Base-by-base conservation (phyloP, 2,113 vertebrate species). In the Sceloporus tristichus region DNA sequence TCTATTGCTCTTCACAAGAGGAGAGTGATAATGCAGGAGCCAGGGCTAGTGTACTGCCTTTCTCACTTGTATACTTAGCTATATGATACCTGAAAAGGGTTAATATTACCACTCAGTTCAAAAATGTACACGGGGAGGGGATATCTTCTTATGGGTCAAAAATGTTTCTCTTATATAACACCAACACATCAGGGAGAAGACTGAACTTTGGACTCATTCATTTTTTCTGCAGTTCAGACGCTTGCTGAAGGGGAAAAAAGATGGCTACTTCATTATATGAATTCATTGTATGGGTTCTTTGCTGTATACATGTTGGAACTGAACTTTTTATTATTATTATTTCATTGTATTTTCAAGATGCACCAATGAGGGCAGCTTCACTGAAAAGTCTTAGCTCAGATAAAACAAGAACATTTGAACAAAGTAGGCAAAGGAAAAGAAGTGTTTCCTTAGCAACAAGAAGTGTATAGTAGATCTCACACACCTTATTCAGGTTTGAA, bases 381-480 rank as follows among this genome's bases (percentile, higher is more conserved):
- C 89, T 93, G 90, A 93, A 93, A 92, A 79, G 78, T 73, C n/a
- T 79, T 27, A 79, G 87, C 78, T n/a, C 89, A 94, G 94, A 95
- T 96, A 94, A 95, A 94, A 92, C 91, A 91, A 96, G 85, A 91
- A 89, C 48, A 4, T 94, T 95, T 92, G n/a, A 95, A 95, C 93
- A 94, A 90, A 94, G 90, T 92, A 94, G 94, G 94, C 91, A 95
- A 95, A 95, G 92, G 92, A 92, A 94, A 87, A 18, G 3, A 62
- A 62, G 88, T 29, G 95, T 95, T 94, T 93, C 95, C 82, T 78
- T 96, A 93, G 95, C 93, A 96, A 95, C 95, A 92, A 92, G 91
- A 94, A 94, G 92, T 93, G 91, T 90, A 93, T 94, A 94, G 93
- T 91, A 95, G 94, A 94, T 94, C 93, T 90, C 90, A 62, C 88